Evolutionary conservation across 2,113 vertebrate genomes (phyloP), one percentile per base, ranked within the genome.

Genomic region (Ceyx melanurus): DNA sequence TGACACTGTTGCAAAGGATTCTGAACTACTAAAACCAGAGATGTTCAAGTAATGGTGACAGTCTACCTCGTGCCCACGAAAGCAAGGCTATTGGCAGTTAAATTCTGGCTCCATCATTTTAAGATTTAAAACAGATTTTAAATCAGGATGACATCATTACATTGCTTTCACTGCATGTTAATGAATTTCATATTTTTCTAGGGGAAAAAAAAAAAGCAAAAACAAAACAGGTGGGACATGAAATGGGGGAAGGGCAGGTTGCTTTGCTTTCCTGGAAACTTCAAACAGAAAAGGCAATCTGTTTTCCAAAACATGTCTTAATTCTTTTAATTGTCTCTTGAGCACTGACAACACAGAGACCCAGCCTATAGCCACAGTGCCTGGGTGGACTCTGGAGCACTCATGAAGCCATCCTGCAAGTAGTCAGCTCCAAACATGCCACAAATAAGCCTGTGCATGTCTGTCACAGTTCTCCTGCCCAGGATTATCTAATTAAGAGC

Each of bases 111-210:
- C 73, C 48, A 10, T 64, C 53, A 25, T 89, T 89, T 86, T 68
- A 89, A 88, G 87, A 93, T 96, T 95, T 94, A 91, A 95, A 95
- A 77, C 91, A 96, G 85, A 96, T 94, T 94, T 95, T 88, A 91
- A 96, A 94, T 88, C 95, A 93, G 86, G 82, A 94, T 92, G 91
- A 94, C 48, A 28, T 89, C 15, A 2, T 66, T 92, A 74, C 85
- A 86, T 82, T 94, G 75, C 89, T 91, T 95, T 94, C 87, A 92
- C 87, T 94, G 95, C 89, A 96, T 81, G 79, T 91, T 95, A 96
- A 96, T 93, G 89, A 89, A 92, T 93, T 92, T 94, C 94, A 96
- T 79, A 78, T 96, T 96, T 95, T 93, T 92, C 89, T 65, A 78
- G 68, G 75, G 29, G 37, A 31, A 60, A 20, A 43, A 92, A 83